phyloP scores from a whole-genome alignment of 2,888 invertebrate genomes.

The Nemotelus pantherinus region DNA sequence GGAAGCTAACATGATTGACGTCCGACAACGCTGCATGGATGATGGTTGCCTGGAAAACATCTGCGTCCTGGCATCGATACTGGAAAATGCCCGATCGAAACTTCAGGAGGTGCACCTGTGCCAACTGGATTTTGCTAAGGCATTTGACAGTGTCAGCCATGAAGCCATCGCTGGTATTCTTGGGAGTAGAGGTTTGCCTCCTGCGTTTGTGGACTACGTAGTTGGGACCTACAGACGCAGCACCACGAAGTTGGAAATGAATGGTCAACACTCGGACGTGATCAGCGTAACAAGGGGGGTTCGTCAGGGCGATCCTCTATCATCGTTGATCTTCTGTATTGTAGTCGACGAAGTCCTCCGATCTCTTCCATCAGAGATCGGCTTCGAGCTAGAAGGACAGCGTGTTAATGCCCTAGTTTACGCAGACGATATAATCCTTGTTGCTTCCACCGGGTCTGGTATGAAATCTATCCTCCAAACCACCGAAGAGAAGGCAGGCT shows the following conservation, averaged over 20 bases:
- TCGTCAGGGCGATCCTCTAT: constrained; percentile 35
- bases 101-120: background rate
- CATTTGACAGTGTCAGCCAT: constrained; percentile 31
- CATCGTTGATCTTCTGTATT: constrained; percentile 5
- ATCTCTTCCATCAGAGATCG: background rate
- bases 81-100: background rate
- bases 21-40: constrained; percentile 35
- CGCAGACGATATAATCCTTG: constrained; percentile 7
- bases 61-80: background rate
- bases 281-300: constrained; percentile 16
- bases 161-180: background rate
- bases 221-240: background rate
- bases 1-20: constrained; percentile 49
- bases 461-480: background rate
- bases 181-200: background rate
- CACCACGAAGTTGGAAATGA: background rate
- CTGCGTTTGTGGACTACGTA: background rate
- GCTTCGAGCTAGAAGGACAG: background rate
- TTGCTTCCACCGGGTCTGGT: background rate
- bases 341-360: constrained; percentile 9
- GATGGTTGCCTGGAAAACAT: constrained; percentile 26
- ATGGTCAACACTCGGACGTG: background rate
- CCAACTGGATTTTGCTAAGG: constrained; percentile 23
- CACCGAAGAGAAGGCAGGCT: background rate
- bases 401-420: background rate